phyloP scores from a whole-genome alignment of 37 sponge, comb jelly and placozoan species.

The Sycon ciliatum region DNA sequence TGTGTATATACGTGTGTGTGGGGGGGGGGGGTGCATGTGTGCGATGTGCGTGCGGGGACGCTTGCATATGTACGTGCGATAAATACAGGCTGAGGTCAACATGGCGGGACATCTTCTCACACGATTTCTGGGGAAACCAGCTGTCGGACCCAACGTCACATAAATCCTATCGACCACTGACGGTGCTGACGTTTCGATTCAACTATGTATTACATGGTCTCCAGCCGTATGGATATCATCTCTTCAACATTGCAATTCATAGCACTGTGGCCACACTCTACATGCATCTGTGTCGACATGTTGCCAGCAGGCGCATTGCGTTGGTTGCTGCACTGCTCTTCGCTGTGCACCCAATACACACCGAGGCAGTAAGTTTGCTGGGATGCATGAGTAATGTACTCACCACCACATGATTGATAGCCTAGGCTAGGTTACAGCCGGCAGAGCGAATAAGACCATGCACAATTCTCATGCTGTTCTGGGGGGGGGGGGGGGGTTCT shows the following conservation, averaged over 20 bases:
- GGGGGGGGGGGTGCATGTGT: neutral
- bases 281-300: neutral
- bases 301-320: neutral
- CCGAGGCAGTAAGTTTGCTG: conserved; percentile 67
- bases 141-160: conserved; percentile 62
- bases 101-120: conserved; percentile 38
- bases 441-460: too few species aligned
- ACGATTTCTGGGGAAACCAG: conserved; percentile 80
- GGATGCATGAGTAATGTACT: too few species aligned
- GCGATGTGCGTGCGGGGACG: neutral
- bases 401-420: too few species aligned
- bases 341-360: conserved; percentile 83
- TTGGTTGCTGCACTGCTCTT: conserved; percentile 51
- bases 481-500: too few species aligned
- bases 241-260: conserved; percentile 58
- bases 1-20: too few species aligned
- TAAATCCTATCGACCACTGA: conserved; percentile 80
- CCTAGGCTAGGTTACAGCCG: too few species aligned
- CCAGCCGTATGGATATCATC: conserved; percentile 59
- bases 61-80: neutral
- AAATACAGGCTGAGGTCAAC: conserved; percentile 28
- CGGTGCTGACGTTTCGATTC: conserved; percentile 50
- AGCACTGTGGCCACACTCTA: conserved; percentile 44
- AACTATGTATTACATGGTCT: conserved; percentile 58
- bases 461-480: too few species aligned